Percentiles rank a stretch among this genome's conserved stretches.
Conservation (phyloP, 2,888 invertebrate genomes). For the Hetaerina titia region DNA sequence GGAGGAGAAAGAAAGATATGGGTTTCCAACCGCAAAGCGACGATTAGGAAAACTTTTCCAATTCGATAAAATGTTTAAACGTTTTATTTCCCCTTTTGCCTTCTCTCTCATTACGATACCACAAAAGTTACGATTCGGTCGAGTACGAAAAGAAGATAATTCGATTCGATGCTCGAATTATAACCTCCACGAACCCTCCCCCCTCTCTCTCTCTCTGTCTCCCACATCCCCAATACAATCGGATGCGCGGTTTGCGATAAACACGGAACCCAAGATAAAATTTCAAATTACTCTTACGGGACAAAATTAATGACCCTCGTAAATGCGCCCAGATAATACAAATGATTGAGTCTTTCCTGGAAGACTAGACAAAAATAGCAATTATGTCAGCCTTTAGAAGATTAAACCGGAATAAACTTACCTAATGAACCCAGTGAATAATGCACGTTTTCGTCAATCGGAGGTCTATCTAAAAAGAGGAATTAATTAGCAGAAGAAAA, state of each 20-base stretch:
- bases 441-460: neutral
- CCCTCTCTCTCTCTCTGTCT: neutral
- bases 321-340: neutral
- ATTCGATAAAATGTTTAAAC: constrained; percentile 28
- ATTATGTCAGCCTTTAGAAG: neutral
- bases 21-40: neutral
- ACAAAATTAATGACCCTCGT: constrained; percentile 5
- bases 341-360: neutral
- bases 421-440: neutral
- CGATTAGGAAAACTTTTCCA: neutral
- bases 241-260: neutral
- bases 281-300: neutral
- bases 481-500: too few species aligned
- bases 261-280: neutral
- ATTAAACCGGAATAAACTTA: neutral
- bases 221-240: neutral
- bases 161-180: neutral
- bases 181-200: neutral
- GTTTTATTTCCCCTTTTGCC: neutral
- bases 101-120: neutral
- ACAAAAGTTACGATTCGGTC: neutral
- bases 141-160: neutral
- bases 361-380: neutral
- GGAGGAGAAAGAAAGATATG: neutral
- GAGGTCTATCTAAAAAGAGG: neutral